Conservation (phyloP, 2,888 invertebrate species). For the Loripinus fragilis region DNA sequence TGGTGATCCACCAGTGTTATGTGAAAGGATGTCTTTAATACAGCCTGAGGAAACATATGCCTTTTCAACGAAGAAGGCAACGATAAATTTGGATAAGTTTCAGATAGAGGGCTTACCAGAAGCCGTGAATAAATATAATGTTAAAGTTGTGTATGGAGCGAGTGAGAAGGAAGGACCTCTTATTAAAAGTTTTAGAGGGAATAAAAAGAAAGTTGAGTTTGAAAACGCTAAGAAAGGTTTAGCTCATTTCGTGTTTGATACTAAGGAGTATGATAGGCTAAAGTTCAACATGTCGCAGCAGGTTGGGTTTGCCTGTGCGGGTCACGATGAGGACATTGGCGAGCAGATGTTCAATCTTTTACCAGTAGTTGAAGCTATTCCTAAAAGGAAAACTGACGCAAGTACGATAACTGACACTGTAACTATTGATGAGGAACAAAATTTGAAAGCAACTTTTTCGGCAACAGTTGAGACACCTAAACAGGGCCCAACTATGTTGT, state of each 20-base stretch:
- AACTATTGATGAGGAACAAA: slow-evolving; percentile 61
- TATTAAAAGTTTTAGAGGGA: slow-evolving; percentile 62
- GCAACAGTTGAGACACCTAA: slow-evolving; percentile 71
- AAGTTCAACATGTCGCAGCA: slow-evolving; percentile 77
- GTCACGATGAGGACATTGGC: slow-evolving; percentile 63
- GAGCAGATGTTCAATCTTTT: slow-evolving; percentile 63
- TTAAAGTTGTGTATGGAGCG: slow-evolving; percentile 65
- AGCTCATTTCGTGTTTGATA: slow-evolving; percentile 80
- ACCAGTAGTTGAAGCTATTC: slow-evolving; percentile 60
- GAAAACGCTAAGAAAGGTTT: slow-evolving; percentile 76
- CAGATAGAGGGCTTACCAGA: slow-evolving; percentile 69
- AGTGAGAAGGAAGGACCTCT: slow-evolving; percentile 65
- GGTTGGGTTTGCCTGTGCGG: slow-evolving; percentile 82
- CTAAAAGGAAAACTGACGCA: slow-evolving; percentile 46
- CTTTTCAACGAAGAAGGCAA: slow-evolving; percentile 77
- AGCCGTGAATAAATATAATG: slow-evolving; percentile 72
- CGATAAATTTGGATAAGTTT: slow-evolving; percentile 66
- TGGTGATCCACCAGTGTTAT: slow-evolving; percentile 82
- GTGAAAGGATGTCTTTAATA: slow-evolving; percentile 82
- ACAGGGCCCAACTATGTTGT: slow-evolving; percentile 71
- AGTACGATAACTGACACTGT: slow-evolving; percentile 57
- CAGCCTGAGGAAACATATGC: slow-evolving; percentile 73
- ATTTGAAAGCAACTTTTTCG: slow-evolving; percentile 65
- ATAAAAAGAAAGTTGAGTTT: slow-evolving; percentile 64
- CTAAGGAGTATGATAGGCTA: slow-evolving; percentile 79